Evolutionary conservation across 2,888 invertebrate species (phyloP), one percentile per base, ranked within the genome.

Genomic region (Andrena bicolor): DNA sequence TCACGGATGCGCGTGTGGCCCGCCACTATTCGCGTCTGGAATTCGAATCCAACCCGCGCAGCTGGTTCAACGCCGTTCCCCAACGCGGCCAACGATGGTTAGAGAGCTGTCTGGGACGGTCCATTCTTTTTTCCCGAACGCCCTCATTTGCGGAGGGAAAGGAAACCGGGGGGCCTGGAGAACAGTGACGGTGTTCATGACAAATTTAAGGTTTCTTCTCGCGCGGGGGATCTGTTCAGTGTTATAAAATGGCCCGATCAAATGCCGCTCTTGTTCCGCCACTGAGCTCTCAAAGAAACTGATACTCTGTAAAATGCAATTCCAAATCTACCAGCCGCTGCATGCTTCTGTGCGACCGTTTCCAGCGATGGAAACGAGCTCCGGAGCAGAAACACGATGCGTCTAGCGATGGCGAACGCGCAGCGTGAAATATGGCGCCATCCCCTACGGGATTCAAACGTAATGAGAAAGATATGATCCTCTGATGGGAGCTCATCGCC

Each of bases 11-110:
- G 77, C 84, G 84, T 78, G 84, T 81, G 81, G 77, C 88, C 80
- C 58, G 83, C 65, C 81, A 78, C 84, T 68, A 76, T 72, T 73
- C 77, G 77, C 73, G 84, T 65, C 84, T 77, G 87, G 82, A 87
- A 86, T 88, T 78, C 84, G 80, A 81, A 75, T 83, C 78, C 80
- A 35, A 30, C 30, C 26, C 60, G 26, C 49, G 70, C 76, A 88
- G 83, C 86, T 85, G 86, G 75, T 72, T 66, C 56, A 66, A 80
- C 76, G 74, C 81, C 80, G 75, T 71, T 76, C 80, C 49, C 70
- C 30, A 16, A 64, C 32, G n/a, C 68, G 35, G 56, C 48, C 53
- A 28, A 64, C 69, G 56, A n/a, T 51, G 64, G 49, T 72, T 69
- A 65, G n/a, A 41, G 41, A 76, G 49, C 41, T 49, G 74, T 58